Base-by-base conservation (phyloP, 2,797 vertebrate genomes). In the Astyanax mexicanus region DNA sequence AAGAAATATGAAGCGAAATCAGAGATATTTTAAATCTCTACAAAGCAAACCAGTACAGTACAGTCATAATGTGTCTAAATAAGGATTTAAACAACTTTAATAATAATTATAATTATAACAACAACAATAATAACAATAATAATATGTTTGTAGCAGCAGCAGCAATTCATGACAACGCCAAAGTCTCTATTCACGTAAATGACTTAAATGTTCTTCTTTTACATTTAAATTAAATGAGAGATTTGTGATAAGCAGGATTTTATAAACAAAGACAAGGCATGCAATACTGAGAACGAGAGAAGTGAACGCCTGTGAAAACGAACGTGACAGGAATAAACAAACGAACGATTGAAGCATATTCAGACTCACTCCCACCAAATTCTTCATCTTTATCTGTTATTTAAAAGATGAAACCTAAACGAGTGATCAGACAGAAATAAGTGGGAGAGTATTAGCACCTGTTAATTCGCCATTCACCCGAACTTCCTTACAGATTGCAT, bases 381-480 rank as follows among this genome's bases (percentile, higher is more conserved):
- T 35, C 23, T 45, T 61, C 42, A 60, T 5, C 44, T 10, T 52
- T 15, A 21, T 23, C 10, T 12, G 12, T 49, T 58, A 2, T 58
- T 72, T 66, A 47, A 70, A 77, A 65, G 62, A 19, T 21, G 2
- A 32, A 47, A 71, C 52, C 45, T 62, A 65, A 54, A 32, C 29
- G 32, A 45, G 44, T 37, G 17, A 55, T 65, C 57, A 77, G 19
- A 62, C 40, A 49, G 35, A 77, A 45, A 65, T n/a, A 5, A 35
- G 47, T 29, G 42, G 62, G 62, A 51, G 64, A 17, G 29, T 45
- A 44, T 72, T 77, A 77, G 69, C 75, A 77, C 75, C 75, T 47
- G 68, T 65, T 77, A 65, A 71, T 40, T 60, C 21, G 54, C 58
- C 67, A 11, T 49, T 21, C 57, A 23, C 45, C 17, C 40, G n/a